Evolutionary conservation across 2,113 vertebrate genomes (phyloP), one percentile per base, ranked within the genome.

Genomic region (Phodopus roborovskii): DNA sequence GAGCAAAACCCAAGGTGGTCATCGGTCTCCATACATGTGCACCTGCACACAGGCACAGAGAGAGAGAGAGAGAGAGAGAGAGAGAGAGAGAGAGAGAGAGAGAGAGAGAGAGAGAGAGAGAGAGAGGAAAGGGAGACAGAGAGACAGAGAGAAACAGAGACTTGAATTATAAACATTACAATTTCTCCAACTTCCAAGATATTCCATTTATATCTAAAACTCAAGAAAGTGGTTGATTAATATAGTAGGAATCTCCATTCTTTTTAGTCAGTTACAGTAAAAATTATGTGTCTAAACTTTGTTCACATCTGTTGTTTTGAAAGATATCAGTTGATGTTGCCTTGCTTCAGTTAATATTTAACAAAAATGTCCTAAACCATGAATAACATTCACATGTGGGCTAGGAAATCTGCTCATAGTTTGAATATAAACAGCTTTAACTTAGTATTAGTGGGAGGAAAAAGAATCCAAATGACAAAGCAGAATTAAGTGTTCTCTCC

Each of bases 281-380:
- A 93, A 93, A 64, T 83, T 50, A 90, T 88, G n/a, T 75, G 85
- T 89, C 94, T 88, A 85, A 96, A 86, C 15, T 36, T 90, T 83
- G 13, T 77, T 87, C 45, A 17, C 22, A 70, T 56, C 39, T 88
- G 15, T n/a, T 82, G 5, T 81, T 96, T 93, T 28, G 85, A 87
- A 82, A 94, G 85, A 2, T 75, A 1, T 42, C 62, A 87, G 17
- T 5, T 53, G n/a, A 19, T 90, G 0, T 42, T 87, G 74, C 24
- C 83, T 94, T 39, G 15, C 12, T 81, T 3, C 22, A 66, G 78
- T 73, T 77, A 48, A 36, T 71, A 71, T 56, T 94, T 75, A 77
- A 71, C 70, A 91, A 88, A 85, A 92, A 39, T 33, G 13, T 86
- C 64, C 85, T 87, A 5, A 96, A 56, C 53, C 30, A 8, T 75